Evolutionary conservation across 2,113 vertebrate species (phyloP).

Genomic region (Cathartes aura): DNA sequence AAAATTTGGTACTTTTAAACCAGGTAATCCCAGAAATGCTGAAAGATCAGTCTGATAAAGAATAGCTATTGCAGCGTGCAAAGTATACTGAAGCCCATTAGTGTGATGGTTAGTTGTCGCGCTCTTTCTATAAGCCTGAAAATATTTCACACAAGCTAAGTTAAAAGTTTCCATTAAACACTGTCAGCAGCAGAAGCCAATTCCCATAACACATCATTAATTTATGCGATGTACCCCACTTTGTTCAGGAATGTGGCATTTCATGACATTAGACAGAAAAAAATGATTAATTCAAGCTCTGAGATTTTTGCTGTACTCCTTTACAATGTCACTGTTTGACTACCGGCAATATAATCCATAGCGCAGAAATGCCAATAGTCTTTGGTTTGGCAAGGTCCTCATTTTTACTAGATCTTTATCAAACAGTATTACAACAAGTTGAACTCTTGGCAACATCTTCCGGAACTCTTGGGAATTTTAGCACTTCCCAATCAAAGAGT

Average conservation of each 20-base stretch:
- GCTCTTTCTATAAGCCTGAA: not conserved
- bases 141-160: not conserved
- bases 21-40: not conserved
- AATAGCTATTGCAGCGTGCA: not conserved
- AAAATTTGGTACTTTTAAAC: not conserved
- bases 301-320: not conserved
- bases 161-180: constrained; percentile 33
- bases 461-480: constrained; percentile 39
- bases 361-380: not conserved
- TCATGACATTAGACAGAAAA: not conserved
- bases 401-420: constrained; percentile 11
- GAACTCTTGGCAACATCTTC: constrained; percentile 16
- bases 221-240: not conserved
- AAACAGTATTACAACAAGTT: not conserved
- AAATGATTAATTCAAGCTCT: not conserved
- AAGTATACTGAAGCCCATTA: not conserved
- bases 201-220: not conserved
- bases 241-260: not conserved
- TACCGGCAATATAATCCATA: not conserved
- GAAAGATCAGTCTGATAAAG: not conserved
- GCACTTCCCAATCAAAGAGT: constrained; percentile 52
- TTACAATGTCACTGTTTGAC: not conserved
- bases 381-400: not conserved
- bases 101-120: not conserved
- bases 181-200: not conserved